Base-by-base conservation (phyloP, 2,797 vertebrate species). In the Halcyon badia region DNA sequence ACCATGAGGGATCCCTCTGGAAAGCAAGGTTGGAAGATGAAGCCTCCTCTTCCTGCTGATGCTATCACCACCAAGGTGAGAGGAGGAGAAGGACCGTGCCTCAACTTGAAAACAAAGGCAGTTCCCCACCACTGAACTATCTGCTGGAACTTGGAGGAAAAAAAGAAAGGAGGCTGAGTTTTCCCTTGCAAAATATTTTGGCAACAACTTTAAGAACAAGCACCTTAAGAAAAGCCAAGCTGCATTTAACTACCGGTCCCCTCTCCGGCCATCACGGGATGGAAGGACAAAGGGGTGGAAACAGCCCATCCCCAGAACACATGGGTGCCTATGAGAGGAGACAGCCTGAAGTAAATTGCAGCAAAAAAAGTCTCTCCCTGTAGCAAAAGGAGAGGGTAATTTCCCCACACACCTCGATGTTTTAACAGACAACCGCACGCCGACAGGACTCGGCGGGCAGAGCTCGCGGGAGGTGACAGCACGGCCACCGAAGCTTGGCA, bases 191-290 rank as follows among this genome's bases (percentile, higher is more conserved):
- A 44, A 66, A 26, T 4, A 24, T 46, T 83, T 62, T 24, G 14
- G 22, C 8, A n/a, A n/a, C 17, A 3, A 24, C 18, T 76, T 5
- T 13, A 44, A 30, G 28, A 30, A 19, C 9, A 21, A 71, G 5
- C 6, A 33, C 7, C 24, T 48, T 5, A 4, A 10, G 11, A 56
- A 48, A 76, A 51, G 16, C 26, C 41, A 21, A 16, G 48, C 25
- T 70, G 51, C 16, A 5, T 4, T 46, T 19, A 7, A 6, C 31
- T 46, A 24, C 17, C 8, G 4, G 13, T 31, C 17, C 11, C 11
- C 6, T 46, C 33, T 13, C 52, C 11, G 37, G 8, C 10, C 39
- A 56, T 6, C 8, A 2, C 0, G 0, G 51, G 20, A 22, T 2
- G 11, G 44, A 44, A 49, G 49, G 31, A 71, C 35, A 75, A n/a